Conservation (phyloP, 2,888 invertebrate species). For the Penaeus monodon region DNA sequence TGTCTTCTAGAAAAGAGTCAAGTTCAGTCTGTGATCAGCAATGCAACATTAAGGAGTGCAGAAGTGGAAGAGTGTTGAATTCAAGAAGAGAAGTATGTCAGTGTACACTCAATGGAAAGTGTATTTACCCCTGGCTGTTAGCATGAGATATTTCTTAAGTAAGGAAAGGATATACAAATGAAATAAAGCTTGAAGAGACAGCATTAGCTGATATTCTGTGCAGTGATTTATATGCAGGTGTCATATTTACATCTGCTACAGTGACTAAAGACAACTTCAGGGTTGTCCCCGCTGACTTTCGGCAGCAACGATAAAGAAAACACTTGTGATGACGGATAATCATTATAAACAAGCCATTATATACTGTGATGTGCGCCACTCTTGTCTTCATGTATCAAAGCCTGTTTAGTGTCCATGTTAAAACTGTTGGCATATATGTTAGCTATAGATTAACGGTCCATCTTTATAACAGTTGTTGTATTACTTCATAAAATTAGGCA, state of each 20-base stretch:
- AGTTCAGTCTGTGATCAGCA: no score
- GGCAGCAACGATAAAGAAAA: neutral
- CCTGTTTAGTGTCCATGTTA: constrained; percentile 29
- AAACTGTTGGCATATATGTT: constrained; percentile 42
- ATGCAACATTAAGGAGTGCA: no score
- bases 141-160: neutral
- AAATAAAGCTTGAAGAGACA: neutral
- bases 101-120: no score
- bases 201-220: constrained; percentile 10
- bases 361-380: constrained; percentile 55
- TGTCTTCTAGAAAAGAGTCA: no score
- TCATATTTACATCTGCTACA: no score
- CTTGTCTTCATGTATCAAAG: constrained; percentile 24
- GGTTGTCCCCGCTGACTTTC: no score
- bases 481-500: constrained; percentile 19
- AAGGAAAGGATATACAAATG: no score
- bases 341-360: constrained; percentile 33
- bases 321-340: constrained; percentile 13
- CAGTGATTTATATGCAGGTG: neutral
- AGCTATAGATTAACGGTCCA: constrained; percentile 13
- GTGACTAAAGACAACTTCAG: no score
- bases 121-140: constrained; percentile 8
- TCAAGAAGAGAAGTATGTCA: no score
- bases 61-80: no score
- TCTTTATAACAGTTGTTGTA: constrained; percentile 41